Percentiles rank a stretch among this genome's conserved stretches.
Conservation (phyloP, 2,888 invertebrate genomes). For the Acanthopleura granulata region DNA sequence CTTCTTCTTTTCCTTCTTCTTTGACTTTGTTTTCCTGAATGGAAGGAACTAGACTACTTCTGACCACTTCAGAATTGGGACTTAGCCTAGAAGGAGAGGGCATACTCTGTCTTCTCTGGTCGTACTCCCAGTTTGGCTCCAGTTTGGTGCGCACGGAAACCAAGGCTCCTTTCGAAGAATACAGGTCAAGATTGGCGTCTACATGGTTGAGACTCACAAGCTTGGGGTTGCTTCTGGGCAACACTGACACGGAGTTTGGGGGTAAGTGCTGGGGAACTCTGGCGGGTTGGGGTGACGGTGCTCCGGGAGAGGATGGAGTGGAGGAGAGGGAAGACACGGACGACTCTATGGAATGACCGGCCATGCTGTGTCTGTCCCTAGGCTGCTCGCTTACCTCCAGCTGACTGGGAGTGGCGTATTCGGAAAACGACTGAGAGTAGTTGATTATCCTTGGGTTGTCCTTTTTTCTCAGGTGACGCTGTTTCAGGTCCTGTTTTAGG, state of each 20-base stretch:
- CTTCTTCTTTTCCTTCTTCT: too few species aligned
- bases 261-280: background rate
- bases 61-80: too few species aligned
- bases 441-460: background rate
- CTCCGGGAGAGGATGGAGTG: background rate
- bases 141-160: too few species aligned
- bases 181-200: background rate
- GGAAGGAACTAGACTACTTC: too few species aligned
- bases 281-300: background rate
- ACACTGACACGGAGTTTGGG: background rate
- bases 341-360: background rate
- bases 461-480: background rate
- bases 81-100: too few species aligned
- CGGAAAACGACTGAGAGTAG: constrained; percentile 11
- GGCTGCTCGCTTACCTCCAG: background rate
- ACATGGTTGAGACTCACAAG: background rate
- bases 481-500: background rate
- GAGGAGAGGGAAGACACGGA: background rate
- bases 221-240: background rate
- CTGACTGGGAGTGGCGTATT: background rate
- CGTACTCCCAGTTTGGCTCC: too few species aligned
- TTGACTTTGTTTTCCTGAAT: too few species aligned
- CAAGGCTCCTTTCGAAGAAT: too few species aligned
- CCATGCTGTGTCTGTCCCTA: background rate
- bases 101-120: too few species aligned